phyloP scores from a whole-genome alignment of 2,113 vertebrate species.

The Nannobrachium achirus region DNA sequence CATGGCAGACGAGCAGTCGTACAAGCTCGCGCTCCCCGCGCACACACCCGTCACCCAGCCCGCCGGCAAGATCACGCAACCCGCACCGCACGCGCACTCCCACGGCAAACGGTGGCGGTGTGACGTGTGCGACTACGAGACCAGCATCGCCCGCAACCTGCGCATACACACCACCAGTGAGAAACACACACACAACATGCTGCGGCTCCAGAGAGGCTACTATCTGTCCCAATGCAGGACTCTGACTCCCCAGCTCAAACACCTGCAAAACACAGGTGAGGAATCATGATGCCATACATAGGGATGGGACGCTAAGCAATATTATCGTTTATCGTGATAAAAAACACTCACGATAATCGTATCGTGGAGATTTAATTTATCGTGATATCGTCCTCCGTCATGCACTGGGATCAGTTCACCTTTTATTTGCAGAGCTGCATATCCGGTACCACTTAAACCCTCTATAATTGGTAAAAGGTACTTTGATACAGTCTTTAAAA shows the following conservation, averaged over 20 bases:
- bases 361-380: no score
- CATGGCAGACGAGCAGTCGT: slow-evolving; percentile 59
- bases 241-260: slow-evolving; percentile 86
- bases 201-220: slow-evolving; percentile 95
- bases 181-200: slow-evolving; percentile 99
- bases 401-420: no score
- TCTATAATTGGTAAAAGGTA: no score
- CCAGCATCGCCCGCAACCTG: slow-evolving; percentile 97
- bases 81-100: slow-evolving; percentile 67
- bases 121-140: slow-evolving; percentile 98
- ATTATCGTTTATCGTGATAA: no score
- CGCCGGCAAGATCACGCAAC: slow-evolving; percentile 48
- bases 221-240: slow-evolving; percentile 94
- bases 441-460: no score
- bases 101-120: slow-evolving; percentile 90
- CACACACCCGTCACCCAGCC: slow-evolving; percentile 50
- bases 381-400: no score
- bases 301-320: no score
- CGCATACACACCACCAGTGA: slow-evolving; percentile 99
- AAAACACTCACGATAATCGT: no score
- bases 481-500: no score
- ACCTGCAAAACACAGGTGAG: slow-evolving; percentile 85
- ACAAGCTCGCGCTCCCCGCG: slow-evolving; percentile 63
- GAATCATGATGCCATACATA: neutral
- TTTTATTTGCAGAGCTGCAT: no score